These are phyloP conservation scores for Vanessa cardui DNA, from an alignment of 2,888 invertebrate genomes.

Conservation along the genomic window DNA sequence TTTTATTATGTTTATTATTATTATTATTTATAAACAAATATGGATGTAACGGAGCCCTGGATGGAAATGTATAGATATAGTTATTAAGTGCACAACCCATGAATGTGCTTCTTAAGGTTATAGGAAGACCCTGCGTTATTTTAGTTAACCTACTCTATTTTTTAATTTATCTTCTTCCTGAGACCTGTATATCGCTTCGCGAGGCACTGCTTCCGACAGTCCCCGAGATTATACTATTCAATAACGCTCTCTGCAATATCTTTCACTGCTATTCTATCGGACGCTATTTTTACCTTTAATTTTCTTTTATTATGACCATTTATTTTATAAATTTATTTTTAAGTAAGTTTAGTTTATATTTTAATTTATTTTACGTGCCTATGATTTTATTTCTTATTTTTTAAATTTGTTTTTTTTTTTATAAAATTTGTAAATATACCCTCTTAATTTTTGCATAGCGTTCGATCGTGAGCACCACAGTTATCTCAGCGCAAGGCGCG, in stretches of 20 bases:
- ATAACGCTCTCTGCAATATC: conserved; percentile 48
- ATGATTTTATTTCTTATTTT: conserved; percentile 1
- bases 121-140: conserved; percentile 73
- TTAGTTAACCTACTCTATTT: conserved; percentile 63
- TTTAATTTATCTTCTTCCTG: conserved; percentile 65
- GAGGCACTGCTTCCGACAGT: conserved; percentile 76
- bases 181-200: conserved; percentile 67
- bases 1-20: conserved; percentile 49
- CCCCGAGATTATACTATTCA: conserved; percentile 63
- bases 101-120: conserved; percentile 79
- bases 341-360: conserved; percentile 7
- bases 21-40: conserved; percentile 49
- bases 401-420: conserved; percentile 2
- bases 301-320: conserved; percentile 17
- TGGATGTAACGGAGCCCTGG: conserved; percentile 74
- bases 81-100: conserved; percentile 79
- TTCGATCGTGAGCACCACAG: conserved; percentile 51
- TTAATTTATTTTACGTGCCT: conserved; percentile 6
- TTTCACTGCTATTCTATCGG: conserved; percentile 59
- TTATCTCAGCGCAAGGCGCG: conserved; percentile 38
- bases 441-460: conserved; percentile 43
- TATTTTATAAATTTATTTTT: conserved; percentile 15
- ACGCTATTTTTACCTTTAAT: conserved; percentile 55
- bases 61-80: conserved; percentile 66
- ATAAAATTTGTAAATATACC: conserved; percentile 4